Conservation (phyloP, 2,113 vertebrate species). For the Holacanthus passer region DNA sequence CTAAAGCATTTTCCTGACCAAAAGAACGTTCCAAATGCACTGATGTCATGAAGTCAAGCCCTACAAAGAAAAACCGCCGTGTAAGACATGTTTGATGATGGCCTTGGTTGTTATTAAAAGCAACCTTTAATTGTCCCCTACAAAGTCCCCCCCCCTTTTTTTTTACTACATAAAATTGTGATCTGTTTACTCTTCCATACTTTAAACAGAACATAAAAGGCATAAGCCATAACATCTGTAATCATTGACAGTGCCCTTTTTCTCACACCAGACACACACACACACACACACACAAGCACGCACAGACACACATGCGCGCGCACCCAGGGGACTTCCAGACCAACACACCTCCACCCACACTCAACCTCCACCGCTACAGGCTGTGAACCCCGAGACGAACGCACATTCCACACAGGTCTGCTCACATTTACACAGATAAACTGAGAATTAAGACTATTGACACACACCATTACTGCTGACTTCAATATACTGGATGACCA, state of each 20-base stretch:
- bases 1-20: conserved; percentile 58
- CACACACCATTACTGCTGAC: not conserved
- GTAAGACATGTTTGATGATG: conserved; percentile 57
- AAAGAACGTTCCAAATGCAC: conserved; percentile 50
- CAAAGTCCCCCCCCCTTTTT: not conserved
- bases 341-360: conserved; percentile 72
- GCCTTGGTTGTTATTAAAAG: conserved; percentile 50
- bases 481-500: not conserved
- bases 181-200: conserved; percentile 50
- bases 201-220: conserved; percentile 54
- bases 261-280: conserved; percentile 39
- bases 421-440: conserved; percentile 45
- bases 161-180: conserved; percentile 2
- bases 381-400: conserved; percentile 37
- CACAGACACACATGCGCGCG: not conserved
- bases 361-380: conserved; percentile 28
- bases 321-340: conserved; percentile 77
- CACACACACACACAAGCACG: not conserved
- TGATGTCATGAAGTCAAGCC: conserved; percentile 59
- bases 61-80: conserved; percentile 53
- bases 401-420: conserved; percentile 63
- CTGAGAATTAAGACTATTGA: conserved; percentile 2
- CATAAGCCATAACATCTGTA: conserved; percentile 40
- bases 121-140: conserved; percentile 26
- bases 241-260: conserved; percentile 38